phyloP scores from a whole-genome alignment of 2,113 vertebrate species.

The mouse (Mus musculus) region DNA sequence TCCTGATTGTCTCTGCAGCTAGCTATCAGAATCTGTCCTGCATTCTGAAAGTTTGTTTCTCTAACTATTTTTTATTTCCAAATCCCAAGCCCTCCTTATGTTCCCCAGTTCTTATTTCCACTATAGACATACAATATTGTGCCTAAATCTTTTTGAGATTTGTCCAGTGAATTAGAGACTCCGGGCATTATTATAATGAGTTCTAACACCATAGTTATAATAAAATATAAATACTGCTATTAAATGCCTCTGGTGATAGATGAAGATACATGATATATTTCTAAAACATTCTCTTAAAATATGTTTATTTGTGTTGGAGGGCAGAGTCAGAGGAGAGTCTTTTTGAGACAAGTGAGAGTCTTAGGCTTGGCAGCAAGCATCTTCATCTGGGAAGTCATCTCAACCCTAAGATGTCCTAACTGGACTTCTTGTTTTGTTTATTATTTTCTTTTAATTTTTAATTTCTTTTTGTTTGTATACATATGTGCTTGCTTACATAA shows the following conservation, averaged over 20 bases:
- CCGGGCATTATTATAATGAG: slow-evolving; percentile 6
- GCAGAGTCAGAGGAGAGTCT: not conserved
- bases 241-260: not conserved
- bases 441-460: not conserved
- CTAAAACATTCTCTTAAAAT: not conserved
- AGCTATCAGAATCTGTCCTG: not conserved
- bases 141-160: slow-evolving; percentile 1
- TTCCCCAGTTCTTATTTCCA: not conserved
- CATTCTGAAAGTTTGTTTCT: not conserved
- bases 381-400: not conserved
- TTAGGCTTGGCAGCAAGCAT: not conserved
- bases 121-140: not conserved
- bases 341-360: not conserved
- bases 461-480: not conserved
- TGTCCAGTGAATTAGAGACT: not conserved
- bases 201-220: not conserved
- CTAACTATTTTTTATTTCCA: not conserved
- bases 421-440: not conserved
- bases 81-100: not conserved
- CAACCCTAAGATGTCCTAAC: not conserved
- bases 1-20: not conserved
- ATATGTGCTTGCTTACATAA: not conserved
- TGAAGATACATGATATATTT: not conserved
- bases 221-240: not conserved
- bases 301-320: not conserved